Base-by-base conservation (phyloP, 2,888 invertebrate species). In the Meteorus colon region DNA sequence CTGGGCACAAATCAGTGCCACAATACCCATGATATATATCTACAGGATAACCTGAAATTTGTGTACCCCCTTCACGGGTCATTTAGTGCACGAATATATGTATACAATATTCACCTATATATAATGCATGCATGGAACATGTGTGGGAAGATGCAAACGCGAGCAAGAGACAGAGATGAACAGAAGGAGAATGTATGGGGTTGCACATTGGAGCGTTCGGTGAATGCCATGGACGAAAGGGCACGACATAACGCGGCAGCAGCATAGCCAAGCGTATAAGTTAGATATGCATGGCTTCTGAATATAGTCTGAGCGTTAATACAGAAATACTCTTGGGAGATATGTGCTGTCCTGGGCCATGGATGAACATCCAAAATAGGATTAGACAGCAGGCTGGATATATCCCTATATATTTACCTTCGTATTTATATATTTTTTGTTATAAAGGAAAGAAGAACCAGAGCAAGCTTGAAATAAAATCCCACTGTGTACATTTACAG, bases 231-330 rank as follows among this genome's bases (percentile, higher is more conserved):
- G 77, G 73, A 69, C 76, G 78, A 75, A 66, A 82, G 76, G 75
- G 76, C 76, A 80, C 77, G 80, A 19, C 55, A n/a, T 55, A 55
- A 55, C 76, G 77, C 75, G 78, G 78, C 59, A 76, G 69, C 76
- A 63, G 60, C 63, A 78, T 73, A 67, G 75, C 68, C 71, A 81
- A 63, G 75, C 75, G 78, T 79, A 73, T 69, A 81, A 85, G 83
- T 88, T 85, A 85, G 83, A 82, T 87, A 88, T 87, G 87, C 87
- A 88, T 87, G 85, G 84, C 81, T 84, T 81, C 81, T 84, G 87
- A 87, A 88, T 87, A 86, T 84, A 87, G 86, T 81, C 79, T 76
- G 82, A 75, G 79, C 82, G 82, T 88, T 88, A 88, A 88, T 88
- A 86, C 82, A 80, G 77, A 82, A 88, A 85, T 82, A 84, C 84